A percentile compares a stretch with the other conserved stretches of the same genome.
Conservation (phyloP, 1,140 invertebrate genomes). For the Teleopsis dalmanni region DNA sequence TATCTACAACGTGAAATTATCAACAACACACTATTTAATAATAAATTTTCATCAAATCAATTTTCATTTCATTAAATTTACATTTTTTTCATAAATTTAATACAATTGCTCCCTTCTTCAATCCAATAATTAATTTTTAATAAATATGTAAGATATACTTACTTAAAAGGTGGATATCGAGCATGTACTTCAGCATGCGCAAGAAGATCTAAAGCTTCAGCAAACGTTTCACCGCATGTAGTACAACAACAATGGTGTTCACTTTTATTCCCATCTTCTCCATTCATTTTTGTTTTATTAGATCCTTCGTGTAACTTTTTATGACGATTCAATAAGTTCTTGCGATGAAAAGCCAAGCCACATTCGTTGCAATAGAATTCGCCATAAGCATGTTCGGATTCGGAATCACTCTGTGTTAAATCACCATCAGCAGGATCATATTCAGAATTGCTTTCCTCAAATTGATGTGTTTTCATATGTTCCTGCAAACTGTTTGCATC, state of each 20-base stretch:
- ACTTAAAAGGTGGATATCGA: slow-evolving; percentile 50
- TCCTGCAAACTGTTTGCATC: slow-evolving; percentile 58
- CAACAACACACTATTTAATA: too few relatives aligned
- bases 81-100: too few relatives aligned
- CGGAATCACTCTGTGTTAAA: slow-evolving; percentile 47
- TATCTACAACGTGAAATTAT: too few relatives aligned
- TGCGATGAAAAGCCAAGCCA: slow-evolving; percentile 64
- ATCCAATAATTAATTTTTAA: background rate
- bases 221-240: slow-evolving; percentile 67
- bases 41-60: too few relatives aligned
- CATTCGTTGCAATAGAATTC: slow-evolving; percentile 70
- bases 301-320: slow-evolving; percentile 46
- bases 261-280: slow-evolving; percentile 26
- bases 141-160: slow-evolving; percentile 8
- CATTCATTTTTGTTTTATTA: slow-evolving; percentile 10
- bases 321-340: slow-evolving; percentile 65
- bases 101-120: background rate
- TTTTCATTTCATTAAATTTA: too few relatives aligned
- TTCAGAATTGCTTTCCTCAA: slow-evolving; percentile 41
- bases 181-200: slow-evolving; percentile 68
- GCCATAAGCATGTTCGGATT: slow-evolving; percentile 58
- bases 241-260: slow-evolving; percentile 56
- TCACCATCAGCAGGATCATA: slow-evolving; percentile 45
- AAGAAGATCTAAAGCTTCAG: slow-evolving; percentile 63
- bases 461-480: slow-evolving; percentile 55